Conservation (phyloP, 1,140 invertebrate genomes). For the Scaptodrosophila lebanonensis region DNA sequence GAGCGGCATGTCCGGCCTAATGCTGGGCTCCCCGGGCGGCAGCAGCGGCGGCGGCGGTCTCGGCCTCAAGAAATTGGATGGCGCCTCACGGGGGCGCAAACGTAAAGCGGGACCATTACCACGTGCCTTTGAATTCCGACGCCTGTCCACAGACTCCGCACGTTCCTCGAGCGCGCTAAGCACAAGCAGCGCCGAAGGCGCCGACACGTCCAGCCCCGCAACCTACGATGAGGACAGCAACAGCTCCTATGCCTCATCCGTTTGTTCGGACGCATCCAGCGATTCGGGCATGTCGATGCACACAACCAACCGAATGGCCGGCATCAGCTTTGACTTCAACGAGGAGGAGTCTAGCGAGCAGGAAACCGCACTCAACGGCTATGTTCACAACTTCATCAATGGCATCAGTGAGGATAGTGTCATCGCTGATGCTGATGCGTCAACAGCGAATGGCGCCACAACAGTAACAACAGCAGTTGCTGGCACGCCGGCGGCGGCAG, state of each 20-base stretch:
- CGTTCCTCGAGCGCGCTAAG: slow-evolving; percentile 54
- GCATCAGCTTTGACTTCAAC: slow-evolving; percentile 47
- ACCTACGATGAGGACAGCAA: slow-evolving; percentile 57
- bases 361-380: slow-evolving; percentile 63
- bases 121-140: slow-evolving; percentile 82
- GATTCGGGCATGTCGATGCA: slow-evolving; percentile 36
- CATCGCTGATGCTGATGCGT: slow-evolving; percentile 21
- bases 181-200: not conserved
- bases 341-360: slow-evolving; percentile 63
- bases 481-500: not conserved
- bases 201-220: not conserved
- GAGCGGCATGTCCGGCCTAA: slow-evolving; percentile 18
- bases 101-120: slow-evolving; percentile 91
- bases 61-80: slow-evolving; percentile 53
- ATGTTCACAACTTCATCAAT: slow-evolving; percentile 75
- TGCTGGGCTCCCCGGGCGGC: slow-evolving; percentile 3
- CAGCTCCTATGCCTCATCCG: slow-evolving; percentile 15
- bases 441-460: not conserved
- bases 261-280: slow-evolving; percentile 12
- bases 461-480: not conserved
- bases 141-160: slow-evolving; percentile 74
- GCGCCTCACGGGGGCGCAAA: slow-evolving; percentile 78
- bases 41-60: slow-evolving; percentile 4
- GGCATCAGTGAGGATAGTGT: slow-evolving; percentile 58
- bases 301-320: slow-evolving; percentile 37